phyloP scores from a whole-genome alignment of 2,113 vertebrate species.

The Anolis sagrei region DNA sequence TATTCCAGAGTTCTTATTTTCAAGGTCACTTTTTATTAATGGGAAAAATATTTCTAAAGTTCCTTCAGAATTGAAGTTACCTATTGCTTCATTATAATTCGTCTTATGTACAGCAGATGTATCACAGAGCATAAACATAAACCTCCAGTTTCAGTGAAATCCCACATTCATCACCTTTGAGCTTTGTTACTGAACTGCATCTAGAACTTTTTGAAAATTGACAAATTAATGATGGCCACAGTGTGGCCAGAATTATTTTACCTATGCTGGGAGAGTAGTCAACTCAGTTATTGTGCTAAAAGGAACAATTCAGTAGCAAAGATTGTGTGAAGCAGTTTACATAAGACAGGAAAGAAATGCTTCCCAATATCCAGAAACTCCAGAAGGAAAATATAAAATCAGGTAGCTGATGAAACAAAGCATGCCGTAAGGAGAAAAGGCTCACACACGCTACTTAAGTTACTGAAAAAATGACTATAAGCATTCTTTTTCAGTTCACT shows the following conservation, averaged over 20 bases:
- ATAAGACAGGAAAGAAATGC: slow-evolving; percentile 45
- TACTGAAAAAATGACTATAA: slow-evolving; percentile 45
- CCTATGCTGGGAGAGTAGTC: not conserved
- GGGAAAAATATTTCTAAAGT: not conserved
- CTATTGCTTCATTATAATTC: not conserved
- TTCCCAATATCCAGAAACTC: slow-evolving; percentile 46
- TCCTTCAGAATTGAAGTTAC: slow-evolving; percentile 16
- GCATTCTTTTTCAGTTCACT: slow-evolving; percentile 11
- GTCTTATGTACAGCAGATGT: not conserved
- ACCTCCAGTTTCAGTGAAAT: not conserved
- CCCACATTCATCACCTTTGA: not conserved
- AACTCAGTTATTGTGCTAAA: slow-evolving; percentile 25
- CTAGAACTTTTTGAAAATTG: not conserved
- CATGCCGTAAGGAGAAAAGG: slow-evolving; percentile 34
- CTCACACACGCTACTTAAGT: not conserved
- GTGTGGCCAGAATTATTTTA: not conserved
- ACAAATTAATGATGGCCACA: slow-evolving; percentile 26
- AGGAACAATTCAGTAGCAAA: slow-evolving; percentile 31
- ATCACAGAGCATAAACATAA: slow-evolving; percentile 22
- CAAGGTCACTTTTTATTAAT: not conserved
- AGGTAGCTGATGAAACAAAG: slow-evolving; percentile 50
- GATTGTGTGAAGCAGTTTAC: slow-evolving; percentile 8
- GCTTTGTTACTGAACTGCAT: slow-evolving; percentile 1
- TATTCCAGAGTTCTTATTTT: slow-evolving; percentile 11
- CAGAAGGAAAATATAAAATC: slow-evolving; percentile 45